Base-by-base conservation (phyloP, 2,113 vertebrate genomes). In the Pachycephala philippinensis region DNA sequence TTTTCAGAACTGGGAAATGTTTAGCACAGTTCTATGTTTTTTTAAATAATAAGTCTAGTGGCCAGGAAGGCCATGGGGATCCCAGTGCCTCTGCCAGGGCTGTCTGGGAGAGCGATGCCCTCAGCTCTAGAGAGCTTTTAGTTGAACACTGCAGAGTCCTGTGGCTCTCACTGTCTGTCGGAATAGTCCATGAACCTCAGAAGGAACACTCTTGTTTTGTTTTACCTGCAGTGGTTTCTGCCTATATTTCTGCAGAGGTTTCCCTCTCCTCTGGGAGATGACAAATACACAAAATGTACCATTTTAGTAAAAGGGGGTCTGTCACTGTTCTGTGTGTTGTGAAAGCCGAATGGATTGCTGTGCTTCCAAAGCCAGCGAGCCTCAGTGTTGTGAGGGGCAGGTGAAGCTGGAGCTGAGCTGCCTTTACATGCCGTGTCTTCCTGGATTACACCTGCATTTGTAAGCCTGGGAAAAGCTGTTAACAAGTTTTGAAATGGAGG, bases 1-100 rank as follows among this genome's bases (percentile, higher is more conserved):
- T 93, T 92, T 88, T 68, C 33, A 66, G 66, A 77, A 71, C 31
- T 84, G 83, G 37, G 76, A 90, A 86, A 84, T 87, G 60, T 86
- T 81, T 86, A 81, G 76, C 56, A 68, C 15, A 26, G 39, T 70
- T 90, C 3, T 83, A 0, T 28, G 7, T 27, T 35, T 26, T 21
- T 69, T 33, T 4, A 4, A 65, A 53, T 30, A 44, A 17, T 24
- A 44, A 50, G 8, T 57, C 8, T 59, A 8, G 1, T 21, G 16
- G 30, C 45, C 42, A 7, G 37, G 28, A 20, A 22, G 57, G 35
- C 33, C 2, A 0, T 9, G 53, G 66, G 61, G 17, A 31, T 44
- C 21, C 60, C 40, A 9, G 44, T 16, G 9, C 7, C 44, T 44
- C 30, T 47, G 54, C 35, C 15, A 10, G n/a, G 54, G 39, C 64